phyloP scores from a whole-genome alignment of 2,797 vertebrate species.

The Agapornis canus region DNA sequence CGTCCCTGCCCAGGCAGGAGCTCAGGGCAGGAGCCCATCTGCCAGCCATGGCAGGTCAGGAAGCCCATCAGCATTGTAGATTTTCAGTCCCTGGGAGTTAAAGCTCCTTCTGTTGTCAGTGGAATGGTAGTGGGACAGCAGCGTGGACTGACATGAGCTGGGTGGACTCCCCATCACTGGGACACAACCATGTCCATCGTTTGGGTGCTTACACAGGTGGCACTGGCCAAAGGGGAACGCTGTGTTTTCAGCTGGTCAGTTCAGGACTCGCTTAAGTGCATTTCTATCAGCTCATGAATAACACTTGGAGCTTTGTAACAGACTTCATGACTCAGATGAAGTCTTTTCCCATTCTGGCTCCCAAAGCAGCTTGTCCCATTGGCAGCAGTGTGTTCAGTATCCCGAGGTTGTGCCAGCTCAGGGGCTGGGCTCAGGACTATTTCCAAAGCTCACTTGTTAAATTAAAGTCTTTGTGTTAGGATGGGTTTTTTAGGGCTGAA shows the following conservation, averaged over 20 bases:
- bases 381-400: not conserved
- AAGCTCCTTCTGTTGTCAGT: not conserved
- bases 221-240: not conserved
- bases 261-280: not conserved
- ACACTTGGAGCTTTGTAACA: not conserved
- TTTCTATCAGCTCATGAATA: not conserved
- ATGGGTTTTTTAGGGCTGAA: not conserved
- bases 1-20: not conserved
- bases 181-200: rapidly evolving
- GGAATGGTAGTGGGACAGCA: not conserved
- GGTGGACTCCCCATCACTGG: not conserved
- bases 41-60: not conserved
- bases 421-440: not conserved
- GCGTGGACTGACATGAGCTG: rapidly evolving
- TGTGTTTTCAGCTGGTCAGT: not conserved
- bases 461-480: not conserved
- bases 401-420: not conserved
- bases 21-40: not conserved
- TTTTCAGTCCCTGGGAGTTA: not conserved
- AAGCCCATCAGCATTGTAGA: not conserved
- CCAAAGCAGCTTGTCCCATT: not conserved
- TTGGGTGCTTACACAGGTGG: not conserved
- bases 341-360: not conserved
- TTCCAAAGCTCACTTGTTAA: not conserved
- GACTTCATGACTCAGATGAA: not conserved